A percentile compares a stretch with the other conserved stretches of the same genome.
Conservation (phyloP, 2,888 invertebrate genomes). For the Diaperis boleti region DNA sequence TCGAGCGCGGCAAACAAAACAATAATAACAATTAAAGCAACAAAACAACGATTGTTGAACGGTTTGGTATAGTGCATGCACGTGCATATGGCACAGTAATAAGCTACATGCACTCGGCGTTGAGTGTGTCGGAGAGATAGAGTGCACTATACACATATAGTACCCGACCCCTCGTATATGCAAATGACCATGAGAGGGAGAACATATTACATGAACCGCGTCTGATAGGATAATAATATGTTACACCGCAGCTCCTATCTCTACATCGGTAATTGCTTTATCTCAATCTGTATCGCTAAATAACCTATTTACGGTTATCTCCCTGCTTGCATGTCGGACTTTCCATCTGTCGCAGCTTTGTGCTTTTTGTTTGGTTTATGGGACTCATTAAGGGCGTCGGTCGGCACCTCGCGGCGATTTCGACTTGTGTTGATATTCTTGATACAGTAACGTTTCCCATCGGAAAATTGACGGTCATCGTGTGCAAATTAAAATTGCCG, state of each 20-base stretch:
- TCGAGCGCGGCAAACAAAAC: not conserved
- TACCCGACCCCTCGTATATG: slow-evolving; percentile 51
- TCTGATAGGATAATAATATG: slow-evolving; percentile 63
- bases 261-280: slow-evolving; percentile 60
- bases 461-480: slow-evolving; percentile 2
- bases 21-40: slow-evolving; percentile 4
- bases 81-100: slow-evolving; percentile 39
- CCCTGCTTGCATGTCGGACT: slow-evolving; percentile 36
- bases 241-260: slow-evolving; percentile 57
- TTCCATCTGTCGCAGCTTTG: slow-evolving; percentile 26
- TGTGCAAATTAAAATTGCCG: slow-evolving; percentile 1
- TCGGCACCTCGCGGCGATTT: slow-evolving; percentile 25
- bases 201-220: slow-evolving; percentile 55
- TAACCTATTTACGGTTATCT: slow-evolving; percentile 49
- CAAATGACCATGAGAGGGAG: slow-evolving; percentile 58
- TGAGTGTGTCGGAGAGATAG: slow-evolving; percentile 40
- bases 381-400: slow-evolving; percentile 31
- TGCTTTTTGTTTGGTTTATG: slow-evolving; percentile 34
- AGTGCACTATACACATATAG: slow-evolving; percentile 36
- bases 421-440: not conserved
- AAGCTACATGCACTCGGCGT: slow-evolving; percentile 32
- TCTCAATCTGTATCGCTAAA: slow-evolving; percentile 54
- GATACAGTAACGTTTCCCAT: not conserved
- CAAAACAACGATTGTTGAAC: slow-evolving; percentile 12
- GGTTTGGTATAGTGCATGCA: slow-evolving; percentile 24